Evolutionary conservation across 2,888 invertebrate genomes (phyloP).

Genomic region (Sabellastarte sp.): DNA sequence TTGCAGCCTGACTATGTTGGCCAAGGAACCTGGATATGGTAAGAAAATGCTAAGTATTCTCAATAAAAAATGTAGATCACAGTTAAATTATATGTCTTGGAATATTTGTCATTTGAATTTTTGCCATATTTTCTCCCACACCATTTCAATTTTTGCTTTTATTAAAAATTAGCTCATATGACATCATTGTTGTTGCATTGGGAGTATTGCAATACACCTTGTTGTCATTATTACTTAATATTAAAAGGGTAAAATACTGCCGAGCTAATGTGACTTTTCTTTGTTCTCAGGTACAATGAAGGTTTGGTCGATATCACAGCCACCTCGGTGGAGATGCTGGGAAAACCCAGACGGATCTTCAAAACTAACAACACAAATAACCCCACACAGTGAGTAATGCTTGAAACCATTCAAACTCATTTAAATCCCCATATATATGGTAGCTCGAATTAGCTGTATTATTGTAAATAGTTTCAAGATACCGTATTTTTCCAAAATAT

Average conservation of each 20-base stretch:
- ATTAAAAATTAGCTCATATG: too few relatives aligned
- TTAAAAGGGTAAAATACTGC: background rate
- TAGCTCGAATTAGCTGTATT: too few relatives aligned
- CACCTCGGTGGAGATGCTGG: constrained; percentile 46
- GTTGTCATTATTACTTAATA: constrained; percentile 1
- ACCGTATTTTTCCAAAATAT: too few relatives aligned
- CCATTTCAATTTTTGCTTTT: constrained; percentile 13
- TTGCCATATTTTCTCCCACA: too few relatives aligned
- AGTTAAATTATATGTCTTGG: too few relatives aligned
- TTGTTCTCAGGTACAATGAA: constrained; percentile 46
- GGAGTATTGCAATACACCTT: background rate
- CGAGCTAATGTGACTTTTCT: too few relatives aligned
- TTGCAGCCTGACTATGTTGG: too few relatives aligned
- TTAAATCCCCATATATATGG: too few relatives aligned
- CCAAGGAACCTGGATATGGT: too few relatives aligned
- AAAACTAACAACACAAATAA: constrained; percentile 39
- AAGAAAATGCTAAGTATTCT: too few relatives aligned
- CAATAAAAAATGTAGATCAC: too few relatives aligned
- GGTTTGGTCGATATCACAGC: constrained; percentile 53
- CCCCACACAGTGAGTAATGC: constrained; percentile 39
- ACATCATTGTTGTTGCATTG: background rate
- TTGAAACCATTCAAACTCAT: background rate
- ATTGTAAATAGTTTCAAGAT: background rate
- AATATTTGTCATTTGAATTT: too few relatives aligned
- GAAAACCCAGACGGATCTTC: constrained; percentile 45